These are phyloP conservation scores for Rhineura floridana DNA, from an alignment of 2,113 vertebrate species.

Conservation along the genomic window DNA sequence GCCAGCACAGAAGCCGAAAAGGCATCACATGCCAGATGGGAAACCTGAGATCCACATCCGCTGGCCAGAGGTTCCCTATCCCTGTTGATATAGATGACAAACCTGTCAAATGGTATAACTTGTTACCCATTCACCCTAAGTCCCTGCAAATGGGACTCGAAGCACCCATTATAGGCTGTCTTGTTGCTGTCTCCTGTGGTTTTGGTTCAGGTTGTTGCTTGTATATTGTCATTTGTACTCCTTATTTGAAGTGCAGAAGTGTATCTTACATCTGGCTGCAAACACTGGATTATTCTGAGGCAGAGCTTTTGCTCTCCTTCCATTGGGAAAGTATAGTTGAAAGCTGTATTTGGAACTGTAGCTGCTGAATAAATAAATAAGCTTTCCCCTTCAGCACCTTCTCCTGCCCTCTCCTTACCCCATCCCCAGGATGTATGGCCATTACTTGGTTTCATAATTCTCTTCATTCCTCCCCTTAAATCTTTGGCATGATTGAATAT, in stretches of 20 bases:
- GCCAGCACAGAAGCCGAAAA: neutral
- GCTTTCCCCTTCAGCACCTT: neutral
- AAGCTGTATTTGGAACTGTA: neutral
- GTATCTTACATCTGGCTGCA: neutral
- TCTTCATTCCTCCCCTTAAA: neutral
- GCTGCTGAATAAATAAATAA: neutral
- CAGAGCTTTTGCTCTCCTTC: neutral
- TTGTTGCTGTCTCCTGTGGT: neutral
- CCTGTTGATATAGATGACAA: neutral
- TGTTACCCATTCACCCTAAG: neutral
- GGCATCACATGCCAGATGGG: no score
- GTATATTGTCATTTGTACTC: neutral
- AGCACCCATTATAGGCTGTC: neutral
- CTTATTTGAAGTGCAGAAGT: neutral
- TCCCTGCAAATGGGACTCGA: neutral
- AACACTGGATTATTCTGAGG: neutral
- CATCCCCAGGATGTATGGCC: neutral
- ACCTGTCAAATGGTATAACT: neutral
- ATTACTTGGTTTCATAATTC: neutral
- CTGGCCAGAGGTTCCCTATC: no score
- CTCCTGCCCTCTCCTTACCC: neutral
- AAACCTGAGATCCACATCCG: no score
- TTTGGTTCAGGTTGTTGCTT: neutral
- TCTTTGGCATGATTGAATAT: neutral
- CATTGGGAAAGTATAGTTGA: neutral